phyloP scores from a whole-genome alignment of 2,888 invertebrate species.

The Pterobdella sp. region DNA sequence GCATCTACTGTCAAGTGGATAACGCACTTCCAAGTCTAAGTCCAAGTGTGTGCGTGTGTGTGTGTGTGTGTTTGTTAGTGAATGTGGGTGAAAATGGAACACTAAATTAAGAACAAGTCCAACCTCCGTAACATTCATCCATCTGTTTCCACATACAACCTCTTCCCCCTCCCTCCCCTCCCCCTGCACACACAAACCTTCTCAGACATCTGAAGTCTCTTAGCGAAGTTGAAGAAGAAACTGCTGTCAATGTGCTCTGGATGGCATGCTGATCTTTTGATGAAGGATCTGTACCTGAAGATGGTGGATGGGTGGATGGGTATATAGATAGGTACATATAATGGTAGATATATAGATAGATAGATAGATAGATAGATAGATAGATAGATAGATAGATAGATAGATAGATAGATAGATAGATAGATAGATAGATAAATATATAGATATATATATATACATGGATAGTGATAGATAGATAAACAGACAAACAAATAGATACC shows the following conservation, averaged over 20 bases:
- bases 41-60: too few relatives aligned
- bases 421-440: slow-evolving; percentile 74
- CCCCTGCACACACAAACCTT: slow-evolving; percentile 61
- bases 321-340: slow-evolving; percentile 74
- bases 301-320: slow-evolving; percentile 75
- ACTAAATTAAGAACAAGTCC: too few relatives aligned
- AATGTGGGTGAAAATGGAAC: too few relatives aligned
- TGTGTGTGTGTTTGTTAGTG: too few relatives aligned
- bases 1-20: too few relatives aligned
- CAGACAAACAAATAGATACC: too few relatives aligned
- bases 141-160: neutral
- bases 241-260: slow-evolving; percentile 73
- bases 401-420: slow-evolving; percentile 73
- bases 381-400: slow-evolving; percentile 62
- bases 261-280: slow-evolving; percentile 76
- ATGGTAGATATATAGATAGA: slow-evolving; percentile 57
- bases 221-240: slow-evolving; percentile 68
- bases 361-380: slow-evolving; percentile 76
- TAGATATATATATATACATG: too few relatives aligned
- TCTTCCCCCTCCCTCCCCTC: too few relatives aligned
- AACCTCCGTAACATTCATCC: neutral
- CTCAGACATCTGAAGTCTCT: slow-evolving; percentile 76
- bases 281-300: slow-evolving; percentile 70
- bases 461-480: too few relatives aligned
- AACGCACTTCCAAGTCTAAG: too few relatives aligned